Evolutionary conservation across 2,797 vertebrate species (phyloP), one percentile per base, ranked within the genome.

Genomic region (Lindbergichthys nudifrons): DNA sequence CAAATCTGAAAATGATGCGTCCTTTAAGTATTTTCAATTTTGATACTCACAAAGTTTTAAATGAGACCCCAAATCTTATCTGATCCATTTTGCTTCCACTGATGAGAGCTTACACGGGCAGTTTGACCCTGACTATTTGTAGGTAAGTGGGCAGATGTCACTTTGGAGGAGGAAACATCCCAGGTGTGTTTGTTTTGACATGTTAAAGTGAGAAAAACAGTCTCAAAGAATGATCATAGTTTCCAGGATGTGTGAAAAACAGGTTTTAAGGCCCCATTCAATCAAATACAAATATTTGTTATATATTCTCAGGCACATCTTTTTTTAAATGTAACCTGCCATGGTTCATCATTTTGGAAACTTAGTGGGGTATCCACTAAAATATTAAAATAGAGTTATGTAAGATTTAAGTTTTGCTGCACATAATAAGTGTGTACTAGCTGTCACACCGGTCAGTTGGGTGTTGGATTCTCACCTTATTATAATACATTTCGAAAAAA

Each of bases 131-230:
- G 13, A 12, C 77, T 80, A 58, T 81, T 83, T 90, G 68, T 84
- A 81, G 80, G 32, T 26, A 4, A 39, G 11, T 23, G 16, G 26
- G 10, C 15, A 75, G 63, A 53, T 59, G 66, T 77, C 70, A 66
- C 41, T 39, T 6, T 2, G 36, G 30, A 42, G 53, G 41, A 18
- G 23, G 41, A 23, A 53, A 21, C 51, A 42, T 58, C 19, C 36
- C 88, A 88, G 85, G 75, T 90, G 89, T 85, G 79, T 88, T 88
- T 88, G 68, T 70, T 66, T 77, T 75, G 65, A 41, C 61, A 30
- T 50, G 39, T 81, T 59, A 64, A 82, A 80, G 36, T 60, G 51
- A 52, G 43, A 75, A 64, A 65, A 26, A 56, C 30, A 16, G 39
- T 65, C 21, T 71, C n/a, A 77, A 46, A 71, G 48, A 75, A 61